Percentiles rank a stretch among this genome's conserved stretches.
These are phyloP conservation scores for Sebastes hopkinsi DNA, from an alignment of 2,797 vertebrate species.

Conservation along the genomic window DNA sequence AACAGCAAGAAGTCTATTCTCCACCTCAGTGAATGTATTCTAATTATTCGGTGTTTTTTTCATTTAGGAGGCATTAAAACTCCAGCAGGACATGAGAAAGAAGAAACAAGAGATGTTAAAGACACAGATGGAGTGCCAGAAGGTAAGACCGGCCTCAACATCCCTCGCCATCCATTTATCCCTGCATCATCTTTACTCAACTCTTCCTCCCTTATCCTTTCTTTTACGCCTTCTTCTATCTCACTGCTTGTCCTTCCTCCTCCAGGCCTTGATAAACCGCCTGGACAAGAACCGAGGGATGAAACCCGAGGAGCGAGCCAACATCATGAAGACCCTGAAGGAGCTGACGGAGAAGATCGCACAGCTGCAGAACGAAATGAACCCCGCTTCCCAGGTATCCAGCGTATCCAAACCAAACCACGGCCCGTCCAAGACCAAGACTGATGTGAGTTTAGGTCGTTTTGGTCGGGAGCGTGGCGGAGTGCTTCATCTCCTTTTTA, in stretches of 20 bases:
- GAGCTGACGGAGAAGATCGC: constrained; percentile 94
- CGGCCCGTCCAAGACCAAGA: constrained; percentile 90
- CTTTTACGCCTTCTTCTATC: background rate
- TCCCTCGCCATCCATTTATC: background rate
- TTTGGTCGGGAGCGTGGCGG: background rate
- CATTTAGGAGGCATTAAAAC: constrained; percentile 89
- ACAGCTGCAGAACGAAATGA: constrained; percentile 94
- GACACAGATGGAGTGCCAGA: constrained; percentile 97
- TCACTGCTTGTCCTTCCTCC: background rate
- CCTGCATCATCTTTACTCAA: no score
- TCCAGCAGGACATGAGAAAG: constrained; percentile 98
- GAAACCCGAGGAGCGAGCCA: constrained; percentile 95
- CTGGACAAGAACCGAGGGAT: constrained; percentile 94
- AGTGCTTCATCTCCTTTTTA: background rate
- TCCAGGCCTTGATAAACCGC: constrained; percentile 93
- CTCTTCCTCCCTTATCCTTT: background rate
- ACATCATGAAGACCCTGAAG: constrained; percentile 97
- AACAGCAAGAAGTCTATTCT: background rate
- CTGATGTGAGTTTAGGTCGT: constrained; percentile 83
- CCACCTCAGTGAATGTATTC: background rate
- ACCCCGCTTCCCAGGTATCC: constrained; percentile 79
- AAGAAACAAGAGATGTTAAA: constrained; percentile 97
- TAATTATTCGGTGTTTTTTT: background rate
- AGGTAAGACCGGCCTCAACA: constrained; percentile 79
- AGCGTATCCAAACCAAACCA: constrained; percentile 73